These are phyloP conservation scores for Glaucopsyche alexis DNA, from an alignment of 2,888 invertebrate genomes.

Conservation along the genomic window DNA sequence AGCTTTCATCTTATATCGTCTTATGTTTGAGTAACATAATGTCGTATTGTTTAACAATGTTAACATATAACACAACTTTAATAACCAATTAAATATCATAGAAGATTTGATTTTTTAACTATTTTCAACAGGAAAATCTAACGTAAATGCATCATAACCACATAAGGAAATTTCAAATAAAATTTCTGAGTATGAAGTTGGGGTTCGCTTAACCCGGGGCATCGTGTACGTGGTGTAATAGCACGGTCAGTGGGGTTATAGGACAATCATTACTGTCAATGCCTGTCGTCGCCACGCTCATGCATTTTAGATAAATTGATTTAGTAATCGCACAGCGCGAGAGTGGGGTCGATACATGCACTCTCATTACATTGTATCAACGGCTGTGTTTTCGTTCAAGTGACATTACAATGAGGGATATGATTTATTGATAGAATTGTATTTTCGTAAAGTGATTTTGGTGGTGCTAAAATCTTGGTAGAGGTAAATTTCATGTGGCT, in stretches of 20 bases:
- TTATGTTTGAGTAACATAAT: neutral
- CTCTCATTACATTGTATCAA: slow-evolving; percentile 25
- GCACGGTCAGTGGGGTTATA: slow-evolving; percentile 30
- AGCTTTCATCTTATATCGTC: slow-evolving; percentile 20
- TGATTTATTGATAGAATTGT: slow-evolving; percentile 4
- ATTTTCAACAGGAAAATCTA: too few relatives aligned
- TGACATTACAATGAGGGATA: slow-evolving; percentile 11
- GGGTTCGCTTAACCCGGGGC: neutral
- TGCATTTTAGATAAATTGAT: slow-evolving; percentile 29
- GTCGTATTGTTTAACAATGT: neutral
- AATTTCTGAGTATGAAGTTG: neutral
- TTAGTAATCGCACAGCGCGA: neutral
- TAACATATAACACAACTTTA: too few relatives aligned
- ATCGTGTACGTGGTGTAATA: slow-evolving; percentile 6
- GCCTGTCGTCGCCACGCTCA: slow-evolving; percentile 18
- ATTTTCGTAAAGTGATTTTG: neutral
- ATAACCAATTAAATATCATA: too few relatives aligned
- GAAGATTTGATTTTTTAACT: too few relatives aligned
- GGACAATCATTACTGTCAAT: slow-evolving; percentile 26
- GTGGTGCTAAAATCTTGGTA: neutral
- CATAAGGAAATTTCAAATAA: neutral
- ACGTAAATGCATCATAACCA: too few relatives aligned
- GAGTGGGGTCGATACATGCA: slow-evolving; percentile 26
- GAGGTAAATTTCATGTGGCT: neutral
- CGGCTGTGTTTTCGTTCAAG: slow-evolving; percentile 1